Conservation (phyloP, 2,797 vertebrate species). For the Sebastolobus alascanus region DNA sequence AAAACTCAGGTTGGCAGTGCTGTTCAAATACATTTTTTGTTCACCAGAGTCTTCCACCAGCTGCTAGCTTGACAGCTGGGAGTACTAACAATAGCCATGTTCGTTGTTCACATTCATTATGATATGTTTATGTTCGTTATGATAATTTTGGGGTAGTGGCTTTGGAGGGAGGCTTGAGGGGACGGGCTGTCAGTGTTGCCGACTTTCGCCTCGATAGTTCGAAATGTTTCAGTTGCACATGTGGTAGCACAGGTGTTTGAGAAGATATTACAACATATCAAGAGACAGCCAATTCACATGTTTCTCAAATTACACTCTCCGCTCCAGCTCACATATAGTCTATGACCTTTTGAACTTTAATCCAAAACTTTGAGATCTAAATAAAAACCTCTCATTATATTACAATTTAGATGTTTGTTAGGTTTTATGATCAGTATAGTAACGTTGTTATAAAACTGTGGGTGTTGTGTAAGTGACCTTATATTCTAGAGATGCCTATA, state of each 20-base stretch:
- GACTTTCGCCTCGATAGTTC: background rate
- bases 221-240: background rate
- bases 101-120: too few species aligned
- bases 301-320: background rate
- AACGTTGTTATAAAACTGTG: background rate
- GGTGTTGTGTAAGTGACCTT: background rate
- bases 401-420: background rate
- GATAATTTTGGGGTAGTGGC: too few species aligned
- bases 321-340: background rate
- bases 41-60: too few species aligned
- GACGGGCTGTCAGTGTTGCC: too few species aligned
- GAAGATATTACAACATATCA: background rate
- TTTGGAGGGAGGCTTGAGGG: too few species aligned
- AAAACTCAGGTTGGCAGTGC: background rate
- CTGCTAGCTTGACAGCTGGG: too few species aligned
- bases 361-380: conserved; percentile 3
- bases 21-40: too few species aligned
- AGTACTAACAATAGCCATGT: too few species aligned
- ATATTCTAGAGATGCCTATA: background rate
- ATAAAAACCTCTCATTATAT: conserved; percentile 1
- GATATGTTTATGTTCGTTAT: too few species aligned
- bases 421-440: background rate
- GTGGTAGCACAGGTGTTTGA: background rate
- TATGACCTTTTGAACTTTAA: background rate
- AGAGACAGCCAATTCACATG: conserved; percentile 1